phyloP scores from a whole-genome alignment of 92 coral and sea anemone species.

The Actinostola sp. region DNA sequence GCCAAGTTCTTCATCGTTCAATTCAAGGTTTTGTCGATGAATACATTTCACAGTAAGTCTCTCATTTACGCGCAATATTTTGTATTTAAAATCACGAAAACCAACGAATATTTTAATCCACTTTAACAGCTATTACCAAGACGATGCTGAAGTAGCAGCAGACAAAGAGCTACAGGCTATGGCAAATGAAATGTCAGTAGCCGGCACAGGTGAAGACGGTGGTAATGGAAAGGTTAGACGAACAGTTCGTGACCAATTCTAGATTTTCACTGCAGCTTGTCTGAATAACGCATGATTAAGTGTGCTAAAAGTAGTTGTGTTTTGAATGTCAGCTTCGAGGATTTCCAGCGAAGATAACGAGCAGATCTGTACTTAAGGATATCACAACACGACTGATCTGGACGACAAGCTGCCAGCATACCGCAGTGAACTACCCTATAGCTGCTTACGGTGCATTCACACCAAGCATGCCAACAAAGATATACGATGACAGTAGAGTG shows the following conservation, averaged over 20 bases:
- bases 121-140: constrained; percentile 62
- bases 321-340: constrained; percentile 71
- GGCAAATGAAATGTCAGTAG: constrained; percentile 84
- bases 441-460: constrained; percentile 90
- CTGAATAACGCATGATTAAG: no score
- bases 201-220: constrained; percentile 78
- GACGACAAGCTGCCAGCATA: constrained; percentile 86
- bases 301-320: no score
- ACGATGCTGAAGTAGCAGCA: constrained; percentile 55
- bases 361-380: constrained; percentile 39
- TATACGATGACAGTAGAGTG: constrained; percentile 88
- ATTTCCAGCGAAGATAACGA: constrained; percentile 67
- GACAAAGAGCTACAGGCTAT: constrained; percentile 82
- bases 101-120: not conserved
- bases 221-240: constrained; percentile 79
- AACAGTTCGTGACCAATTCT: not conserved
- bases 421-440: constrained; percentile 96
- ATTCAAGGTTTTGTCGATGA: constrained; percentile 66
- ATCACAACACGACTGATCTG: constrained; percentile 85
- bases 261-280: no score
- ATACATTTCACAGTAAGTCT: constrained; percentile 73
- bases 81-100: not conserved
- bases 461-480: constrained; percentile 94
- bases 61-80: no score
- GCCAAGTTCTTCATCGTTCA: constrained; percentile 71